These are phyloP conservation scores for Galaxias olidus DNA, from an alignment of 2,797 vertebrate genomes.

Conservation along the genomic window DNA sequence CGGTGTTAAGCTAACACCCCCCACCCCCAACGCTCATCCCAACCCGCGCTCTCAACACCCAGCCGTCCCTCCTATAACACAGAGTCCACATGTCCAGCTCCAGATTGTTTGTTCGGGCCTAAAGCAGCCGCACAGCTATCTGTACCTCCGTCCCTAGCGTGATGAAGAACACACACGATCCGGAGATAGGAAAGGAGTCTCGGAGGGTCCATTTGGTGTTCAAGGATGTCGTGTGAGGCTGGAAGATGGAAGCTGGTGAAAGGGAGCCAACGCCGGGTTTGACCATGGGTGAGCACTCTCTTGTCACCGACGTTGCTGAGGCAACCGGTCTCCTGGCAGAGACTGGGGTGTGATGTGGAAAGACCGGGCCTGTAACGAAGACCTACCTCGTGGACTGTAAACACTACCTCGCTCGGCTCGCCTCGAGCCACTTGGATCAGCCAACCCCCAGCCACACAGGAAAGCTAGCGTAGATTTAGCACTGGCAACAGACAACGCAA, in stretches of 20 bases:
- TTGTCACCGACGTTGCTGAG: slow-evolving; percentile 40
- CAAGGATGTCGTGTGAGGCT: too few species aligned
- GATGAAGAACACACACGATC: slow-evolving; percentile 9
- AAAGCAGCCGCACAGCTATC: neutral
- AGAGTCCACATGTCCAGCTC: slow-evolving; percentile 43
- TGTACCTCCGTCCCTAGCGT: slow-evolving; percentile 17
- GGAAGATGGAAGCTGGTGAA: too few species aligned
- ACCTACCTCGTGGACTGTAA: slow-evolving; percentile 49
- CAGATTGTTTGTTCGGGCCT: slow-evolving; percentile 38
- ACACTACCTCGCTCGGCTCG: slow-evolving; percentile 28
- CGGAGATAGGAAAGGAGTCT: neutral
- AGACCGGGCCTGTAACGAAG: slow-evolving; percentile 42
- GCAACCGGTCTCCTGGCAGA: slow-evolving; percentile 27
- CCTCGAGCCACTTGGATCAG: too few species aligned
- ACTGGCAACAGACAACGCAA: slow-evolving; percentile 50
- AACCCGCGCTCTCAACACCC: neutral
- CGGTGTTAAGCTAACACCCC: neutral
- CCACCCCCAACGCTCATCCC: neutral
- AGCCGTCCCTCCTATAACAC: slow-evolving; percentile 33
- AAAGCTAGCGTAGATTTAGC: slow-evolving; percentile 49
- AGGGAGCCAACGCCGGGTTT: slow-evolving; percentile 4
- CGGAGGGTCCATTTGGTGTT: too few species aligned
- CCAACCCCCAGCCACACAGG: neutral
- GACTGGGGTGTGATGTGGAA: slow-evolving; percentile 35
- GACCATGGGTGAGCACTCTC: slow-evolving; percentile 20